Evolutionary conservation across 2,797 vertebrate genomes (phyloP).

Genomic region (Oophaga sylvatica): DNA sequence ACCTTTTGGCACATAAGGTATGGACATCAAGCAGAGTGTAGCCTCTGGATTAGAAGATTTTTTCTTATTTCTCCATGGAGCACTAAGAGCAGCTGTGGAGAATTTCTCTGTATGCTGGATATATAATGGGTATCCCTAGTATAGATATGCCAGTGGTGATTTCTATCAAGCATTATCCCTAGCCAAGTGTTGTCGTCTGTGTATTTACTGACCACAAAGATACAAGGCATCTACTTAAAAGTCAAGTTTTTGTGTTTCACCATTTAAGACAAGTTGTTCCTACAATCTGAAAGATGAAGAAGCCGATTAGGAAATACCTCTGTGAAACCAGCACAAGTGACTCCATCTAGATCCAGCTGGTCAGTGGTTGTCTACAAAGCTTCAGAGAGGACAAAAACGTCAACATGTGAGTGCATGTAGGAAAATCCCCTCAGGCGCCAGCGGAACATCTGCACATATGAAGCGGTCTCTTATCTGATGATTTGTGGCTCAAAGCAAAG

Average conservation of each 20-base stretch:
- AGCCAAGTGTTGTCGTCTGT: neutral
- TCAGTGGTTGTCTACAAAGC: neutral
- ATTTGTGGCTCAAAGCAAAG: neutral
- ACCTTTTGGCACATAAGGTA: no score
- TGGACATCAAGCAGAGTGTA: no score
- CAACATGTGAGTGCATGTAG: neutral
- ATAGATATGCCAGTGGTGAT: neutral
- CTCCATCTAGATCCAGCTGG: slow-evolving; percentile 8
- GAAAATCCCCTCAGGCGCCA: neutral
- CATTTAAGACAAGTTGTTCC: neutral
- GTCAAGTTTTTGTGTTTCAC: neutral
- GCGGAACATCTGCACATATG: neutral
- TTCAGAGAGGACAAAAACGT: neutral
- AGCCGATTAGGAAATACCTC: slow-evolving; percentile 34
- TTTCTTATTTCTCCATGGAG: no score
- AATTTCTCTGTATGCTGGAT: no score
- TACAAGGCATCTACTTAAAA: neutral
- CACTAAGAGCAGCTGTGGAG: no score
- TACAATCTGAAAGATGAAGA: neutral
- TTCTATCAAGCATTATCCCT: neutral
- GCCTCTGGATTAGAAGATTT: no score
- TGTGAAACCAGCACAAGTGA: neutral
- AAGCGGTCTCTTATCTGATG: neutral
- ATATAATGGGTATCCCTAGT: no score
- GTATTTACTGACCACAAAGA: neutral